A percentile compares a stretch with the other conserved stretches of the same genome.
phyloP scores from a whole-genome alignment of 2,797 vertebrate species.

The Philypnodon macrostomus region DNA sequence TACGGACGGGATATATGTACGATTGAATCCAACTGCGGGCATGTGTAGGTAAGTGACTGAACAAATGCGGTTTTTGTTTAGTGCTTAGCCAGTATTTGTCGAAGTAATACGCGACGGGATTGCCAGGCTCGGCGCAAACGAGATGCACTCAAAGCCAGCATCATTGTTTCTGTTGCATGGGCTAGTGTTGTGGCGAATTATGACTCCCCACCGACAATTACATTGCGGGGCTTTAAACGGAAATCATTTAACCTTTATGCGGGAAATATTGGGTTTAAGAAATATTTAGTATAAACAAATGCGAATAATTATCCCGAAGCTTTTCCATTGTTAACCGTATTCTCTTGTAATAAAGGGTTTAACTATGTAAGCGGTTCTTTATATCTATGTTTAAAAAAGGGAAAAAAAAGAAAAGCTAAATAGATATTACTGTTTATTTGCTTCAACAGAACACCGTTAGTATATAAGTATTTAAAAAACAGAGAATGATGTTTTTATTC shows the following conservation, averaged over 20 bases:
- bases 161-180: slow-evolving; percentile 80
- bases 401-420: too few species aligned
- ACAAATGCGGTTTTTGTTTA: neutral
- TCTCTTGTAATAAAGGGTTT: too few species aligned
- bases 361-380: too few species aligned
- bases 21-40: slow-evolving; percentile 65
- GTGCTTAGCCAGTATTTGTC: slow-evolving; percentile 21
- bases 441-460: too few species aligned
- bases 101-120: slow-evolving; percentile 38
- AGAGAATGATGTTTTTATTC: too few species aligned
- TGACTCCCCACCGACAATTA: neutral
- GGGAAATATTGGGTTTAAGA: neutral
- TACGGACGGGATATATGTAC: slow-evolving; percentile 55
- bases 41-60: slow-evolving; percentile 76
- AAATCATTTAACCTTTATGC: neutral
- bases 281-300: too few species aligned
- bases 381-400: too few species aligned
- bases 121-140: slow-evolving; percentile 46
- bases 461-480: too few species aligned
- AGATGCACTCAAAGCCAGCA: slow-evolving; percentile 68
- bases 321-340: too few species aligned
- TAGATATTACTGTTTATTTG: too few species aligned
- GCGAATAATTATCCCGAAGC: too few species aligned
- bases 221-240: neutral
- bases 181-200: slow-evolving; percentile 22